These are phyloP conservation scores for Lacerta bilineata DNA, from an alignment of 2,797 vertebrate species.

Conservation along the genomic window DNA sequence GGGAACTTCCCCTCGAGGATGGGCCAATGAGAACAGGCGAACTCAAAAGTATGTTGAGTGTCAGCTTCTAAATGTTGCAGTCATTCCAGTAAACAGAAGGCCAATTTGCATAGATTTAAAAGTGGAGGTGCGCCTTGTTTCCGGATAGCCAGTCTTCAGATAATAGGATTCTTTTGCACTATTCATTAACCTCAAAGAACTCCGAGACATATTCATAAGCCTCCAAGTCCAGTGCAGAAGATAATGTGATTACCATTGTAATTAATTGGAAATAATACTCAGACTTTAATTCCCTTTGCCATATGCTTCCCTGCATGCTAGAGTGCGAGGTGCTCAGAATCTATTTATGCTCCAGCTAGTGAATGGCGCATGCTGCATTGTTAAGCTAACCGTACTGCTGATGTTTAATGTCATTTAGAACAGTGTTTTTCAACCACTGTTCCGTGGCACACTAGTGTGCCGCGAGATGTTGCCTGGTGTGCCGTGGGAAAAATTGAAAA, in stretches of 20 bases:
- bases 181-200: constrained; percentile 47
- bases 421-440: too few relatives aligned
- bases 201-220: constrained; percentile 23
- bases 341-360: constrained; percentile 44
- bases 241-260: constrained; percentile 41
- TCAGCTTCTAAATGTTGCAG: not conserved
- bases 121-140: not conserved
- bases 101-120: constrained; percentile 3
- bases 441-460: too few relatives aligned
- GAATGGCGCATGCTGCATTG: constrained; percentile 37
- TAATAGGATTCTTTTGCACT: constrained; percentile 26
- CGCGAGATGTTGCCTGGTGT: too few relatives aligned
- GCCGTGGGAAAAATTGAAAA: too few relatives aligned
- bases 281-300: not conserved
- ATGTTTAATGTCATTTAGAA: constrained; percentile 64
- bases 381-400: constrained; percentile 57
- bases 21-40: not conserved
- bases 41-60: not conserved
- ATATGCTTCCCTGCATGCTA: not conserved
- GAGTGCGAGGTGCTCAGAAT: constrained; percentile 25
- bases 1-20: not conserved
- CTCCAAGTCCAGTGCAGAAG: constrained; percentile 35
- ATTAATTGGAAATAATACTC: constrained; percentile 41
- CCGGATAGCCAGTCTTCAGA: not conserved
- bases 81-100: constrained; percentile 6